Conservation (phyloP, 92 coral and sea anemone species). For the Zoanthus sansibaricus region DNA sequence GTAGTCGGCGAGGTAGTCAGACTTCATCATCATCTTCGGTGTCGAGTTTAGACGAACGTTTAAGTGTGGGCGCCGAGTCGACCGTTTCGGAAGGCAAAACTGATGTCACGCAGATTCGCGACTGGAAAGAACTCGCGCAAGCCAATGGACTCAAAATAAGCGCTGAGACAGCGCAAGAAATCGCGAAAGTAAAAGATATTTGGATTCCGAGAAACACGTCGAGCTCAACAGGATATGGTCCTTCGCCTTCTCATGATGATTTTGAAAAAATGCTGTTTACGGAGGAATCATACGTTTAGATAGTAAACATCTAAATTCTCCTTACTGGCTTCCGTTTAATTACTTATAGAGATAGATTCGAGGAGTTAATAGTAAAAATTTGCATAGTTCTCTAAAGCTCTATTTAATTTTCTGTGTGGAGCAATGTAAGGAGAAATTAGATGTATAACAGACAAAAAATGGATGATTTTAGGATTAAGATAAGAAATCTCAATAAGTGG, state of each 20-base stretch:
- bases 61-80: slow-evolving; percentile 88
- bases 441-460: not conserved
- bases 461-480: not conserved
- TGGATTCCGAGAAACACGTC: slow-evolving; percentile 51
- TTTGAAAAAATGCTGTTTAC: slow-evolving; percentile 94
- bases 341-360: not conserved
- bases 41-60: slow-evolving; percentile 94
- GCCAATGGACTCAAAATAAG: slow-evolving; percentile 95
- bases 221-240: slow-evolving; percentile 40
- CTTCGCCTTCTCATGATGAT: slow-evolving; percentile 90
- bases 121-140: slow-evolving; percentile 91
- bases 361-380: not conserved
- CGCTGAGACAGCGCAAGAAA: slow-evolving; percentile 86
- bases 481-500: slow-evolving; percentile 3
- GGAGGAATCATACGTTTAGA: slow-evolving; percentile 96
- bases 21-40: slow-evolving; percentile 97
- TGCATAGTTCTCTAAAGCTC: not conserved
- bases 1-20: slow-evolving; percentile 83
- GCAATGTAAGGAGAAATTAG: slow-evolving; percentile 27
- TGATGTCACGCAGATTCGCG: slow-evolving; percentile 90
- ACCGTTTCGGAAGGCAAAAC: slow-evolving; percentile 84
- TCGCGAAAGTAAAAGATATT: slow-evolving; percentile 82
- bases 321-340: slow-evolving; percentile 5
- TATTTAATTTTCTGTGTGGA: not conserved
- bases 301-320: slow-evolving; percentile 28